A percentile compares a stretch with the other conserved stretches of the same genome.
phyloP scores from a whole-genome alignment of 2,113 vertebrate genomes.

The Mystacornis crossleyi region DNA sequence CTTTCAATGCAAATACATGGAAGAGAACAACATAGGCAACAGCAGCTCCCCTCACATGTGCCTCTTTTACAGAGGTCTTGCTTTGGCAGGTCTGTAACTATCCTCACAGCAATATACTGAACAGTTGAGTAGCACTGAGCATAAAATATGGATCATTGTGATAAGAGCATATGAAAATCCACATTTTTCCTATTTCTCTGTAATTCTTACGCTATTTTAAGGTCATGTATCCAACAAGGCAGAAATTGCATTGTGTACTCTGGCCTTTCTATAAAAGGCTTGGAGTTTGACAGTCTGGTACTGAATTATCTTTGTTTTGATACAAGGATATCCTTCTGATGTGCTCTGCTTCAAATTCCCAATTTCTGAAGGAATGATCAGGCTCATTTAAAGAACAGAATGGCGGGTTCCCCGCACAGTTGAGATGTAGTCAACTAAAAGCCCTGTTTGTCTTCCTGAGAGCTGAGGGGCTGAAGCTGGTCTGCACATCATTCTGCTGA shows the following conservation, averaged over 20 bases:
- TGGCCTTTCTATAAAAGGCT: neutral
- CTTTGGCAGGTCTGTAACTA: neutral
- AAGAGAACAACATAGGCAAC: neutral
- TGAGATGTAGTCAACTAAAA: neutral
- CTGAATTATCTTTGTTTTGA: neutral
- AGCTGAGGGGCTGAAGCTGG: neutral
- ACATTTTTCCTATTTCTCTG: neutral
- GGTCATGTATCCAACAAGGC: neutral
- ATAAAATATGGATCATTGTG: neutral
- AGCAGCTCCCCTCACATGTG: rapidly evolving
- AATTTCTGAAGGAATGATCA: neutral
- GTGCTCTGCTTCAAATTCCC: neutral
- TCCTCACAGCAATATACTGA: neutral
- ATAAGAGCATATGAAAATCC: neutral
- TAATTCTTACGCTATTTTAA: neutral
- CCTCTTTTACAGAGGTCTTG: neutral
- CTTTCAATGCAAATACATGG: neutral
- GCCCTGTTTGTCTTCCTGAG: neutral
- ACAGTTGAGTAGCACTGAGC: neutral
- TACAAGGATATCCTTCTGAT: neutral
- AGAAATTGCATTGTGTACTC: neutral
- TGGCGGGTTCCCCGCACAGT: neutral
- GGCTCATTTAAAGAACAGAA: neutral
- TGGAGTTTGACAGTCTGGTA: neutral
- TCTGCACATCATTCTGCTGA: neutral